These are phyloP conservation scores for Morone chrysops DNA, from an alignment of 2,113 vertebrate genomes.

Conservation along the genomic window DNA sequence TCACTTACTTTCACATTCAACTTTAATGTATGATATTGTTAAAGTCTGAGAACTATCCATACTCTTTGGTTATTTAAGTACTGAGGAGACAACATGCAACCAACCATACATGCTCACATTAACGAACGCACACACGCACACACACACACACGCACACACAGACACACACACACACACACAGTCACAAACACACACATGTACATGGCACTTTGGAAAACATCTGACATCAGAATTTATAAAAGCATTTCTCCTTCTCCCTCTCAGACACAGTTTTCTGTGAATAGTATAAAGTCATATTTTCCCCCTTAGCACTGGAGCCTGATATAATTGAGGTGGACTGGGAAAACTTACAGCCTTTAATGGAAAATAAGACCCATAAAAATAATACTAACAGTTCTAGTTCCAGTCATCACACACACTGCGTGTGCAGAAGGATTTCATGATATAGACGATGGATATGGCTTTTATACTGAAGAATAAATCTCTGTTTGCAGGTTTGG, in stretches of 20 bases:
- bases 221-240: constrained; percentile 82
- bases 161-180: constrained; percentile 14
- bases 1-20: background rate
- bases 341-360: constrained; percentile 79
- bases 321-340: constrained; percentile 81
- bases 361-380: constrained; percentile 79
- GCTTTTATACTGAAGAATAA: constrained; percentile 51
- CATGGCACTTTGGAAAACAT: constrained; percentile 77
- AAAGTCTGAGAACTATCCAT: background rate
- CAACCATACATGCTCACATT: constrained; percentile 15
- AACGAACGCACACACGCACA: constrained; percentile 12
- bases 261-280: constrained; percentile 72
- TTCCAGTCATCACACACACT: constrained; percentile 49
- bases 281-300: constrained; percentile 81
- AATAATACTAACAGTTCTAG: constrained; percentile 63
- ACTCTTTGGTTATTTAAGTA: background rate
- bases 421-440: constrained; percentile 40
- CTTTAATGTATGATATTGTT: background rate
- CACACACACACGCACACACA: constrained; percentile 13
- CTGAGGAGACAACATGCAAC: constrained; percentile 23
- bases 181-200: constrained; percentile 40
- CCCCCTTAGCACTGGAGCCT: constrained; percentile 69
- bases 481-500: constrained; percentile 52
- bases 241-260: constrained; percentile 71
- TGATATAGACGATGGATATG: constrained; percentile 32